A percentile compares a stretch with the other conserved stretches of the same genome.
phyloP scores from a whole-genome alignment of 2,888 invertebrate species.

The Cephonodes hylas region DNA sequence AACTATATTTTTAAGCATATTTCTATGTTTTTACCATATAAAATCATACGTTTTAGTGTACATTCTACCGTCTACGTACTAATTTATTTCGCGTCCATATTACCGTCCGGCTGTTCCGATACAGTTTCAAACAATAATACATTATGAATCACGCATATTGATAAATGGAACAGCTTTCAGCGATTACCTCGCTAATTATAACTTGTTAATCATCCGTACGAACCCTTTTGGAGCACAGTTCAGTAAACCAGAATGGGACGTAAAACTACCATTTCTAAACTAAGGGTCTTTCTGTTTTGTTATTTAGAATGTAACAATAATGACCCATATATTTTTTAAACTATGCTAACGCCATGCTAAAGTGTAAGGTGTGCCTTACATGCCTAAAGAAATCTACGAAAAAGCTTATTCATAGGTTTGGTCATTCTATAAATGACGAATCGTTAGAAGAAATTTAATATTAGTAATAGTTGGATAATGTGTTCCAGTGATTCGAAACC shows the following conservation, averaged over 20 bases:
- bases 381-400: neutral
- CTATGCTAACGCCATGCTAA: neutral
- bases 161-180: slow-evolving; percentile 4
- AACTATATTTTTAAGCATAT: too few relatives aligned
- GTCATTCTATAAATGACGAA: too few relatives aligned
- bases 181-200: slow-evolving; percentile 2
- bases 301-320: too few relatives aligned
- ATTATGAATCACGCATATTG: slow-evolving; percentile 2
- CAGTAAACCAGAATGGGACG: neutral
- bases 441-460: too few relatives aligned
- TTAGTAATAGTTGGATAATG: too few relatives aligned
- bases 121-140: neutral
- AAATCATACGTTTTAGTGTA: too few relatives aligned
- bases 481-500: too few relatives aligned
- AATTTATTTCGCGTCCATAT: neutral
- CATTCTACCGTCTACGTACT: neutral
- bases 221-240: neutral
- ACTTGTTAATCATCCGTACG: neutral
- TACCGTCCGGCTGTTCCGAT: neutral
- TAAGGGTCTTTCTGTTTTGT: too few relatives aligned
- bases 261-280: too few relatives aligned
- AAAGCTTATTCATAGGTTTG: neutral
- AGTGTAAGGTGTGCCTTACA: neutral
- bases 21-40: too few relatives aligned
- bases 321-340: too few relatives aligned